Base-by-base conservation (phyloP, 2,797 vertebrate species). In the Phataginus tetradactyla region DNA sequence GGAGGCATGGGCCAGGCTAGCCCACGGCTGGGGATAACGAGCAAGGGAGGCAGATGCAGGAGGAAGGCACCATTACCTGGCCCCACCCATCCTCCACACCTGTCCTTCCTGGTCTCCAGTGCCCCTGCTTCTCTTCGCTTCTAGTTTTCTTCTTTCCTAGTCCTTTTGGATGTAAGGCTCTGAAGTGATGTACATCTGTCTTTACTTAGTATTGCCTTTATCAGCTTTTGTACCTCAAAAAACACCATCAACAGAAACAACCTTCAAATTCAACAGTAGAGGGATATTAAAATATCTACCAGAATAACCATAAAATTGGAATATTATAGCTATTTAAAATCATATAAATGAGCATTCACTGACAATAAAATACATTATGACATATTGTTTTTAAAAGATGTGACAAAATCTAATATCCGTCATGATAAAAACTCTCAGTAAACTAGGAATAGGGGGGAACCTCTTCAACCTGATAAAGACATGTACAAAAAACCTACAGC, bases 41-140 rank as follows among this genome's bases (percentile, higher is more conserved):
- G 1, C 1, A 17, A 64, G 78, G 27, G 14, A 51, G 15, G 68
- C 45, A 45, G 64, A 75, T 3, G 27, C 37, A 3, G 9, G 49
- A 4, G 49, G 66, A 57, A 29, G n/a, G 49, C 15, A 20, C 3
- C 8, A 39, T 32, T 42, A 39, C 15, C 61, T 20, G 17, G 15
- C 9, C 39, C 7, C 29, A 3, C 14, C 21, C 51, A 6, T 32
- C 53, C 29, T 69, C 71, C 53, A 49, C 12, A 17, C 11, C 37
- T 2, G 23, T 4, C 15, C 45, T 32, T 29, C 21, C 39, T 42
- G 1, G 0, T 17, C 45, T 77, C 61, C 37, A 23, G 4, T 0
- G 0, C 23, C 80, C 13, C 51, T 14, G 21, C 21, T 64, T 59
- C 27, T 77, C 13, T 68, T 83, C 21, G 25, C 37, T n/a, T 57